phyloP scores from a whole-genome alignment of 2,888 invertebrate species.

The Leptopilina drosophilae region DNA sequence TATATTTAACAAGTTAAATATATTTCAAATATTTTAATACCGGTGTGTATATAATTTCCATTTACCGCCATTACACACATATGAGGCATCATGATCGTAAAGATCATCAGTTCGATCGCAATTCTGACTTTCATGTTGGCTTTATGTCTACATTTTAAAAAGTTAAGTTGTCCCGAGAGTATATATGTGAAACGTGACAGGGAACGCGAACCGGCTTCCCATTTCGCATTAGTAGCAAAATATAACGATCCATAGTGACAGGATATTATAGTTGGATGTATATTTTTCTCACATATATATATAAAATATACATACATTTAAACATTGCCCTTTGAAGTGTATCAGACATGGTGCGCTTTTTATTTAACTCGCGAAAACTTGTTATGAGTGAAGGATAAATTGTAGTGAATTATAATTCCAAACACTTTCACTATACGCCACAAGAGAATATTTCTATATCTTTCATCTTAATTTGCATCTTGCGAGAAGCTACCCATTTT shows the following conservation, averaged over 20 bases:
- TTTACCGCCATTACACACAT: background rate
- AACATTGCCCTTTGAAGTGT: slow-evolving; percentile 17
- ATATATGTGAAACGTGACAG: slow-evolving; percentile 6
- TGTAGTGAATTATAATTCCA: background rate
- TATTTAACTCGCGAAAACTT: slow-evolving; percentile 26
- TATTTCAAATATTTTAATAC: background rate
- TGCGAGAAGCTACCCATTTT: background rate
- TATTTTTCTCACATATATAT: slow-evolving; percentile 5
- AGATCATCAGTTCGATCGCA: slow-evolving; percentile 30
- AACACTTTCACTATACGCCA: slow-evolving; percentile 11
- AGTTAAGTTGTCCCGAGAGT: slow-evolving; percentile 22
- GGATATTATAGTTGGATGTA: slow-evolving; percentile 24
- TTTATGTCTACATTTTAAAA: slow-evolving; percentile 18
- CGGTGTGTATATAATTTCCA: background rate
- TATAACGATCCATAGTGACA: slow-evolving; percentile 30
- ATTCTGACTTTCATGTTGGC: slow-evolving; percentile 23
- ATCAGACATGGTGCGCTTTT: slow-evolving; percentile 16
- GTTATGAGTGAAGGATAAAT: slow-evolving; percentile 34
- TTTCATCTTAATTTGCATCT: slow-evolving; percentile 15
- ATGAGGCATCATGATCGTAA: slow-evolving; percentile 2
- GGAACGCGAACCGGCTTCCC: slow-evolving; percentile 13
- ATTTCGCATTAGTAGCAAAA: slow-evolving; percentile 28
- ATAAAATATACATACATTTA: too few species aligned
- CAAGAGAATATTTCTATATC: background rate
- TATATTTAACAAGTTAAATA: slow-evolving; percentile 42